Percentiles rank a stretch among this genome's conserved stretches.
These are phyloP conservation scores for Chelonoidis abingdonii DNA, from an alignment of 2,113 vertebrate genomes.

Conservation along the genomic window DNA sequence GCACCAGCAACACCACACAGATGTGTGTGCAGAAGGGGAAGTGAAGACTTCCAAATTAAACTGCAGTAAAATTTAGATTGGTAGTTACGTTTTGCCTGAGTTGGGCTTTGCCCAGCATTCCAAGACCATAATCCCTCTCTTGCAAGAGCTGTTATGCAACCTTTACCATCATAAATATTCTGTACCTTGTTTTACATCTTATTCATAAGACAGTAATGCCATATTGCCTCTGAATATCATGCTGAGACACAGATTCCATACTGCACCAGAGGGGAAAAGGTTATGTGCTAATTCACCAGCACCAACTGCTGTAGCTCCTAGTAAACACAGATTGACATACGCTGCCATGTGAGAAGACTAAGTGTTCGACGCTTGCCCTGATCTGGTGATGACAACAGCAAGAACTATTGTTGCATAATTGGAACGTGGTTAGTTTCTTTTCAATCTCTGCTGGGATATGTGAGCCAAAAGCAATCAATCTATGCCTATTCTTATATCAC, in stretches of 20 bases:
- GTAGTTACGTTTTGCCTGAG: conserved; percentile 45
- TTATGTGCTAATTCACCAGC: not conserved
- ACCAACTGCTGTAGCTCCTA: not conserved
- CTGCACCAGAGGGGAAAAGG: not conserved
- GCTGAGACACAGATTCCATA: not conserved
- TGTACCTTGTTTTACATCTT: conserved; percentile 25
- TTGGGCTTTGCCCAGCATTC: conserved; percentile 47
- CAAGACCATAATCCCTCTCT: conserved; percentile 38
- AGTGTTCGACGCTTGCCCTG: not conserved
- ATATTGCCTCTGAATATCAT: not conserved
- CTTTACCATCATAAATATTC: not conserved
- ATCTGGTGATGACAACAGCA: not conserved
- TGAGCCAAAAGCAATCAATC: not conserved
- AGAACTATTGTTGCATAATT: not conserved
- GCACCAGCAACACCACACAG: conserved; percentile 24
- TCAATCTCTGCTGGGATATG: not conserved
- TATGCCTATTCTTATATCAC: not conserved
- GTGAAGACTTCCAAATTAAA: conserved; percentile 63
- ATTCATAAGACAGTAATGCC: not conserved
- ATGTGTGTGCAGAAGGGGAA: conserved; percentile 58
- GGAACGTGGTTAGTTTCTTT: not conserved
- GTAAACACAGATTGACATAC: not conserved
- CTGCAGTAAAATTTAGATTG: conserved; percentile 69
- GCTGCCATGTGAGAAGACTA: not conserved
- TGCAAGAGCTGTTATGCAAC: not conserved